phyloP scores from a whole-genome alignment of 2,797 vertebrate genomes.

The Eurystomus glaucurus region DNA sequence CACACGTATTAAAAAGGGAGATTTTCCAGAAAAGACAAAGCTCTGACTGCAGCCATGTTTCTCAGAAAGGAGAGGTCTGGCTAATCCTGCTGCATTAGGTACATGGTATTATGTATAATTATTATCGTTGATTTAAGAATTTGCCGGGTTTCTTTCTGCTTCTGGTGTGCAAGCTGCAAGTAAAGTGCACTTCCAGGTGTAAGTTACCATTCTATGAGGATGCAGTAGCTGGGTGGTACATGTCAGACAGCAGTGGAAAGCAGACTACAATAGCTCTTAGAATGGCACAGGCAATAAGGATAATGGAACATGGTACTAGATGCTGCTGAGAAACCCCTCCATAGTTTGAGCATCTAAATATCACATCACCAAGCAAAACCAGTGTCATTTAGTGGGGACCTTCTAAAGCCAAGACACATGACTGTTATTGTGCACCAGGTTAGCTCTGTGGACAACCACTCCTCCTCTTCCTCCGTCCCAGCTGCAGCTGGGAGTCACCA shows the following conservation, averaged over 20 bases:
- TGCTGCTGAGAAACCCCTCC: background rate
- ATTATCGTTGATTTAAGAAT: conserved; percentile 5
- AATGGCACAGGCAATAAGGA: background rate
- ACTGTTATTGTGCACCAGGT: background rate
- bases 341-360: background rate
- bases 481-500: background rate
- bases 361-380: background rate
- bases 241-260: background rate
- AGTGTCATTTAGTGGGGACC: background rate
- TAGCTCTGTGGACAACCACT: background rate
- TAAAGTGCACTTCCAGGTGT: conserved; percentile 76
- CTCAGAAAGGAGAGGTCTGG: conserved; percentile 42
- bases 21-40: conserved; percentile 54
- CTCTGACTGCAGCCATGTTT: conserved; percentile 34
- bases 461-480: background rate
- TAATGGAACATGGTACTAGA: background rate
- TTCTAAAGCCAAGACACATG: background rate
- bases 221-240: conserved; percentile 1
- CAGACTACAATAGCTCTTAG: background rate
- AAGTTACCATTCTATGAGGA: conserved; percentile 24
- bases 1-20: conserved; percentile 24
- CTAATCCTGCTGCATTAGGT: conserved; percentile 49
- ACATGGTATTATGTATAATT: background rate
- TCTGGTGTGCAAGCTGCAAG: conserved; percentile 73
- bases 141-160: conserved; percentile 46